Evolutionary conservation across 1,140 invertebrate species (phyloP).

Genomic region (Drosophila repletoides): DNA sequence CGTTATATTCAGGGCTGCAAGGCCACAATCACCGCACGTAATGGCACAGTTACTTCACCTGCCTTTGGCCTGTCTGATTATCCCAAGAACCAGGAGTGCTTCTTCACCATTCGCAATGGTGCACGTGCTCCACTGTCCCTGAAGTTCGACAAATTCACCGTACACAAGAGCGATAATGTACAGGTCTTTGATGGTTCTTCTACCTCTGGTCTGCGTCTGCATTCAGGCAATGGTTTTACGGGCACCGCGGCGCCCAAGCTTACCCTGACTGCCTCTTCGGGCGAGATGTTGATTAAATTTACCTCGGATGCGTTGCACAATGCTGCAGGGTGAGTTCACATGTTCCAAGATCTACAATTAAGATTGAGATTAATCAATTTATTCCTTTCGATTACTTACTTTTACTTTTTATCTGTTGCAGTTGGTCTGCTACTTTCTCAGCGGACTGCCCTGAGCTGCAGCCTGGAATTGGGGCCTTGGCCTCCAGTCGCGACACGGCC

Average conservation of each 20-base stretch:
- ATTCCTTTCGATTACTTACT: background rate
- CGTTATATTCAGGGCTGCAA: constrained; percentile 94
- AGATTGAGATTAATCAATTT: no score
- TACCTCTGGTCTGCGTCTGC: constrained; percentile 91
- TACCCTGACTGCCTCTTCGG: constrained; percentile 95
- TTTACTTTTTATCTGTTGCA: constrained; percentile 53
- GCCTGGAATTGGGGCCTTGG: constrained; percentile 92
- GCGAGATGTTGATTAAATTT: constrained; percentile 95
- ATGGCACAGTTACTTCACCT: constrained; percentile 93
- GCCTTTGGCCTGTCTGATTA: constrained; percentile 92
- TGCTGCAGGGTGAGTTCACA: constrained; percentile 84
- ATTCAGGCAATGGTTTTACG: constrained; percentile 94
- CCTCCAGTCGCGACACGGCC: constrained; percentile 94
- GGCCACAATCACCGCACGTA: constrained; percentile 90
- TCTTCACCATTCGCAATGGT: constrained; percentile 93
- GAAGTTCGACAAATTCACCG: constrained; percentile 92
- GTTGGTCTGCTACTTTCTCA: constrained; percentile 96
- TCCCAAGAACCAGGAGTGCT: constrained; percentile 95
- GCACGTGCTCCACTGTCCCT: constrained; percentile 92
- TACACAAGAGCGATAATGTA: constrained; percentile 93
- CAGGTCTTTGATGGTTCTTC: constrained; percentile 95
- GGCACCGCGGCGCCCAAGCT: constrained; percentile 89
- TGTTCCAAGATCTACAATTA: no score
- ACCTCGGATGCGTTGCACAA: constrained; percentile 93
- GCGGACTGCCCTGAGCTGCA: constrained; percentile 94